These are phyloP conservation scores for Drosophila arizonae DNA, from an alignment of 1,140 invertebrate genomes.

Conservation along the genomic window DNA sequence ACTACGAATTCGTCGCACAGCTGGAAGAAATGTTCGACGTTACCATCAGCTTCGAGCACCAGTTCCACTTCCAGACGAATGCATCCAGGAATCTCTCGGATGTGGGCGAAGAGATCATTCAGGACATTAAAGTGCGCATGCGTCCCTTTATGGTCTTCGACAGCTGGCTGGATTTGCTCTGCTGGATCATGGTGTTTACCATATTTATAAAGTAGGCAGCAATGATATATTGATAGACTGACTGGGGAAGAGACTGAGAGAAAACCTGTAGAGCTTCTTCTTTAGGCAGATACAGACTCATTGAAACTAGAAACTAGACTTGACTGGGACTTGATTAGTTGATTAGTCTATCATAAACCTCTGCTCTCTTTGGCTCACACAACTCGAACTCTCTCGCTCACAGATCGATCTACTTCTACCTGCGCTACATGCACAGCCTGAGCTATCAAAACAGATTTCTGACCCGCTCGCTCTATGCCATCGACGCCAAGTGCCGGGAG, in stretches of 20 bases:
- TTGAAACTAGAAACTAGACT: neutral
- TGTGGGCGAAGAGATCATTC: conserved; percentile 84
- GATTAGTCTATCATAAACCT: no score
- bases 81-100: conserved; percentile 84
- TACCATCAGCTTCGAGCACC: conserved; percentile 87
- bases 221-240: neutral
- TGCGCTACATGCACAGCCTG: conserved; percentile 88
- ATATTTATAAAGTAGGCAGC: conserved; percentile 65
- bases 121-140: conserved; percentile 84
- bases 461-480: conserved; percentile 86
- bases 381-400: conserved; percentile 8
- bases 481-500: conserved; percentile 87
- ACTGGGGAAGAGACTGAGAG: neutral
- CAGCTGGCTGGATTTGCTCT: conserved; percentile 52
- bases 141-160: conserved; percentile 79
- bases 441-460: conserved; percentile 90
- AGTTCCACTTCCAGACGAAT: conserved; percentile 86
- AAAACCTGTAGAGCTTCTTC: no score
- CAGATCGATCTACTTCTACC: conserved; percentile 88
- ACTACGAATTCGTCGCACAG: conserved; percentile 80
- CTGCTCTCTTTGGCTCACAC: no score
- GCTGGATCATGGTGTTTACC: conserved; percentile 49
- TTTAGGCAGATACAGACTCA: no score
- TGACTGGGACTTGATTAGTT: neutral
- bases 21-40: conserved; percentile 88